phyloP scores from a whole-genome alignment of 2,113 vertebrate genomes.

The Fulmarus glacialis region DNA sequence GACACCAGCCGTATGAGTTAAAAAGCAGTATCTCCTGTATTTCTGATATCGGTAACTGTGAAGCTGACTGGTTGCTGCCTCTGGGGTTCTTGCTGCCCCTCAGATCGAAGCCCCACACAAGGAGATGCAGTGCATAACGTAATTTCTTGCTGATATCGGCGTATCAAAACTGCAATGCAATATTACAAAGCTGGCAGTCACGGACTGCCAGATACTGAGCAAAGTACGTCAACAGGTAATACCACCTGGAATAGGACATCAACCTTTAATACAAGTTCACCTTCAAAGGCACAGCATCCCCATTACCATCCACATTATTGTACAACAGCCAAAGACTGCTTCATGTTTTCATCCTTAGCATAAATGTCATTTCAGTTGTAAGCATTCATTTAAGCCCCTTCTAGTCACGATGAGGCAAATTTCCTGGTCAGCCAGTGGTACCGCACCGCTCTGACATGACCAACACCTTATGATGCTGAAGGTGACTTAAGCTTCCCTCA shows the following conservation, averaged over 20 bases:
- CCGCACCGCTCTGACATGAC: neutral
- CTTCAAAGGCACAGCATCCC: neutral
- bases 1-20: accelerated
- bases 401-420: neutral
- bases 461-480: neutral
- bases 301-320: neutral
- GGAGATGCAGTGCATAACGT: neutral
- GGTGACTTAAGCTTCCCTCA: neutral
- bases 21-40: neutral
- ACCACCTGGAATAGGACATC: neutral
- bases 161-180: neutral
- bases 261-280: neutral
- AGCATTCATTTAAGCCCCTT: neutral
- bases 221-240: neutral
- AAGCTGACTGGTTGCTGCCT: neutral
- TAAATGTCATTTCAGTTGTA: neutral
- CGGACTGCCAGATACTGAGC: neutral
- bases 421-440: neutral
- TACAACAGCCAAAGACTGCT: neutral
- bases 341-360: neutral
- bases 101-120: neutral
- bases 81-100: neutral
- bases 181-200: neutral
- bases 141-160: neutral
- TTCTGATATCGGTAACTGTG: neutral